Percentiles rank a stretch among this genome's conserved stretches.
These are phyloP conservation scores for Lasaia peninsularis DNA, from an alignment of 1,140 invertebrate genomes.

Conservation along the genomic window DNA sequence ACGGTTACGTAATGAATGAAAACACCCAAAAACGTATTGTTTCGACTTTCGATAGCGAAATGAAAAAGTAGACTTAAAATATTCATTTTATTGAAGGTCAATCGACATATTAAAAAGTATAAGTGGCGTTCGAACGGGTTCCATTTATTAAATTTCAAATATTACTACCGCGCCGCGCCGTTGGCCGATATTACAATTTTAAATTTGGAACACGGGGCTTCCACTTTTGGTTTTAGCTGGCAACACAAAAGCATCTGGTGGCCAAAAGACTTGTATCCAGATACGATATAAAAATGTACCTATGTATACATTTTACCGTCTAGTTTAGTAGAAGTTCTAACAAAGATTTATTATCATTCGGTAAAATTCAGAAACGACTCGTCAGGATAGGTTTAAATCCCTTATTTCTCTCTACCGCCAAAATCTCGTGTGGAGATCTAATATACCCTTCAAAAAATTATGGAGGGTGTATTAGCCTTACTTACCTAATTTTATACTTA, in stretches of 20 bases:
- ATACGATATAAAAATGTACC: neutral
- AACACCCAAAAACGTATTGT: slow-evolving; percentile 23
- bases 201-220: slow-evolving; percentile 50
- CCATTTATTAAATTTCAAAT: slow-evolving; percentile 73
- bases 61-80: slow-evolving; percentile 50
- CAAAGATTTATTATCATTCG: neutral
- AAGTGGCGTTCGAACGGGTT: slow-evolving; percentile 59
- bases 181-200: slow-evolving; percentile 67
- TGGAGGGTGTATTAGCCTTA: too few relatives aligned
- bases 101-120: slow-evolving; percentile 73
- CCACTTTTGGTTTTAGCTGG: slow-evolving; percentile 40
- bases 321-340: neutral
- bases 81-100: slow-evolving; percentile 69
- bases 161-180: slow-evolving; percentile 40
- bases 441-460: too few relatives aligned
- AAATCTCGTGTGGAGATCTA: too few relatives aligned
- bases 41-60: slow-evolving; percentile 23
- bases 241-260: slow-evolving; percentile 11
- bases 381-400: too few relatives aligned
- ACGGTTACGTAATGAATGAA: slow-evolving; percentile 29
- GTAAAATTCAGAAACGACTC: too few relatives aligned
- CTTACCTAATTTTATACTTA: too few relatives aligned
- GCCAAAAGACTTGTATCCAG: slow-evolving; percentile 3
- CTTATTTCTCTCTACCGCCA: too few relatives aligned
- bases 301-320: neutral